phyloP scores from a whole-genome alignment of 1,140 invertebrate species.

The Camponotus pennsylvanicus region DNA sequence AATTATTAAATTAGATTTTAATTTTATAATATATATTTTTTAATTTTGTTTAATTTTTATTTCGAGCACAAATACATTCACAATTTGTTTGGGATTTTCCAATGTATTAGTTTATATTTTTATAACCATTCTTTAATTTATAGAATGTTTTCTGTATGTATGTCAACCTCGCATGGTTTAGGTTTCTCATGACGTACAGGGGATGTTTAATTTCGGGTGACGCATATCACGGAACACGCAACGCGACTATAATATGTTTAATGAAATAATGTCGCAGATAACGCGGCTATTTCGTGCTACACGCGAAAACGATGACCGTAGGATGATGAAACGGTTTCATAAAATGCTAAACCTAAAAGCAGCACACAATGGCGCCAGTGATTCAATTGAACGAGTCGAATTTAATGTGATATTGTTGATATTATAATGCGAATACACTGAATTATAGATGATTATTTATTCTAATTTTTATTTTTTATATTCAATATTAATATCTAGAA shows the following conservation, averaged over 20 bases:
- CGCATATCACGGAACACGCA: slow-evolving; percentile 58
- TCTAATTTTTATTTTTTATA: not conserved
- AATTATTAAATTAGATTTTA: slow-evolving; percentile 1
- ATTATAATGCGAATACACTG: not conserved
- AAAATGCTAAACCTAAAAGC: slow-evolving; percentile 14
- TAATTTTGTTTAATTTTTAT: not conserved
- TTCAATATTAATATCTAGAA: not conserved
- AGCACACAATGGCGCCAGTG: not conserved
- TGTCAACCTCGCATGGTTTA: slow-evolving; percentile 60
- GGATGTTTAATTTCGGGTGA: slow-evolving; percentile 66
- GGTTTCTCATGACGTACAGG: slow-evolving; percentile 25
- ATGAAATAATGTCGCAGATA: slow-evolving; percentile 67
- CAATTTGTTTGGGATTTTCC: not conserved
- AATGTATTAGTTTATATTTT: not conserved
- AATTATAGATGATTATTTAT: not conserved
- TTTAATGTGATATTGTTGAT: slow-evolving; percentile 22
- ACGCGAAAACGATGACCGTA: slow-evolving; percentile 6
- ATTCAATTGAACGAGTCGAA: slow-evolving; percentile 3
- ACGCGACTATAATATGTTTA: slow-evolving; percentile 45
- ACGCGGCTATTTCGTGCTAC: slow-evolving; percentile 53
- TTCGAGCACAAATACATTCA: not conserved
- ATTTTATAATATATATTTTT: not conserved
- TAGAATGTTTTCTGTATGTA: not conserved
- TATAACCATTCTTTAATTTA: slow-evolving; percentile 45
- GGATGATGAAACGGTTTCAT: not conserved